Evolutionary conservation across 2,797 vertebrate genomes (phyloP).

Genomic region (Muscicapa comitata): DNA sequence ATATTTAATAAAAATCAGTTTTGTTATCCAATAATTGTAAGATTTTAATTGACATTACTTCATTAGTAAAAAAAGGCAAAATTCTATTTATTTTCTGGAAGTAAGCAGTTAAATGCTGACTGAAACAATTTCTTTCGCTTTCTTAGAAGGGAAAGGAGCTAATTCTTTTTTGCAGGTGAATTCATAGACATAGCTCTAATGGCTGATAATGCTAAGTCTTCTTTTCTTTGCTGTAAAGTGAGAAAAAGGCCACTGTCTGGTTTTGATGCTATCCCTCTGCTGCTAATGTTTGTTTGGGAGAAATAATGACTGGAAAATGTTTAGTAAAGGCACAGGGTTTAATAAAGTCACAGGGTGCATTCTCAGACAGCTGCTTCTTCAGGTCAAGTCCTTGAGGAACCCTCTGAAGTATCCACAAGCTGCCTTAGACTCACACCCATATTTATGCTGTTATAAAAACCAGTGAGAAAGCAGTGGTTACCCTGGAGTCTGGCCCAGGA

Average conservation of each 20-base stretch:
- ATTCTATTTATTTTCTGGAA: neutral
- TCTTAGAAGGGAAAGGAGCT: neutral
- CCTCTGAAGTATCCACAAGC: neutral
- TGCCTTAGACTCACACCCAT: neutral
- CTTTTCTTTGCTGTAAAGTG: neutral
- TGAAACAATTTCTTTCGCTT: neutral
- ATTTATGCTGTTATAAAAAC: neutral
- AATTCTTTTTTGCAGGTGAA: neutral
- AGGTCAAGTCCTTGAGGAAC: neutral
- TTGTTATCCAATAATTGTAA: neutral
- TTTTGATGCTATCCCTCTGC: neutral
- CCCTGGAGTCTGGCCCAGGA: neutral
- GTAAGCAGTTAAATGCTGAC: neutral
- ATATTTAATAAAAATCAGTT: neutral
- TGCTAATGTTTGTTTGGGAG: fast-evolving
- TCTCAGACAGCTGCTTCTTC: neutral
- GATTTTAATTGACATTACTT: neutral
- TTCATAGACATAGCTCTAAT: neutral
- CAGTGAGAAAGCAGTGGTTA: neutral
- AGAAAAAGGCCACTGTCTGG: neutral
- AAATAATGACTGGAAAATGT: neutral
- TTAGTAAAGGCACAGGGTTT: neutral
- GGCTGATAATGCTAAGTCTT: neutral
- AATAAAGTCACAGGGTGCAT: neutral
- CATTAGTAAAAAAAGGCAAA: neutral